Conservation (phyloP, 2,113 vertebrate species). For the Thunnus thynnus region DNA sequence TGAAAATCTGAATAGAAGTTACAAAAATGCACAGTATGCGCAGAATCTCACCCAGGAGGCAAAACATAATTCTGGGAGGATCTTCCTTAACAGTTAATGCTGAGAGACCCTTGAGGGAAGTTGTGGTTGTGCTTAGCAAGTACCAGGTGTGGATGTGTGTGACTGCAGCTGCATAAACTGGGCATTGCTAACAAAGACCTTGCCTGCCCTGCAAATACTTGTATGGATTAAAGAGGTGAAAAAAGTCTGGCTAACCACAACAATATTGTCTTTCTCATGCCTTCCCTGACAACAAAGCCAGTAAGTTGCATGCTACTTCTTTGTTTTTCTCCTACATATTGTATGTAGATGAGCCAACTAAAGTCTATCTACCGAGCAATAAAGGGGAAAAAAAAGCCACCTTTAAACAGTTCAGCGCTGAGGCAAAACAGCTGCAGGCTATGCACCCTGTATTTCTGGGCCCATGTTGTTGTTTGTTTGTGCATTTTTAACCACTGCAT, state of each 20-base stretch:
- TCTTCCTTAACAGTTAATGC: background rate
- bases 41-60: background rate
- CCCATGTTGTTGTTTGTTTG: background rate
- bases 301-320: background rate
- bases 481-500: background rate
- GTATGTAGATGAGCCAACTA: constrained; percentile 1
- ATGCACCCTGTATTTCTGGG: background rate
- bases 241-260: constrained; percentile 26
- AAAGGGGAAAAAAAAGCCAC: background rate
- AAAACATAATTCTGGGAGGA: background rate
- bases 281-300: constrained; percentile 34
- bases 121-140: constrained; percentile 22
- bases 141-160: constrained; percentile 47
- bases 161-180: constrained; percentile 11
- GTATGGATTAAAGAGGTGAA: constrained; percentile 16
- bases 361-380: constrained; percentile 4
- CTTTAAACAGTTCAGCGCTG: constrained; percentile 25
- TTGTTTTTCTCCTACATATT: constrained; percentile 34
- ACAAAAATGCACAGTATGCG: background rate
- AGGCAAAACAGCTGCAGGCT: background rate
- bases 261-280: constrained; percentile 27
- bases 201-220: constrained; percentile 24
- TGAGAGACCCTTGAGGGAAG: constrained; percentile 8
- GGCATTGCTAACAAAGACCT: constrained; percentile 25
- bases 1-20: background rate